These are phyloP conservation scores for Aleiodes testaceus DNA, from an alignment of 2,888 invertebrate species.

Conservation along the genomic window DNA sequence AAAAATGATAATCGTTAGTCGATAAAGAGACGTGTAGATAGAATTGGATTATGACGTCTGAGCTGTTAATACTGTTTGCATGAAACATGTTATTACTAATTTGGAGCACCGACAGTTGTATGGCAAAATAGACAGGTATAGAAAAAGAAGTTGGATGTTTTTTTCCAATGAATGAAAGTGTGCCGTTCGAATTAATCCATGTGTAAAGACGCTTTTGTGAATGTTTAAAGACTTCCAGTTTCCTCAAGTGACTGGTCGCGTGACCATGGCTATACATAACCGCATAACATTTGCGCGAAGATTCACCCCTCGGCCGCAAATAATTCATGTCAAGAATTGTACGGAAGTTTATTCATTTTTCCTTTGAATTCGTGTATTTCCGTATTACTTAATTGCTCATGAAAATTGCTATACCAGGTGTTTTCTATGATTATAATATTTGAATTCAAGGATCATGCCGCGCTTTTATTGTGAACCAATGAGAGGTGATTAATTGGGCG, in stretches of 20 bases:
- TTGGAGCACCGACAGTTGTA: neutral
- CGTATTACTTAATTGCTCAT: no score
- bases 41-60: neutral
- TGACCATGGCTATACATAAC: slow-evolving; percentile 7
- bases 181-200: neutral
- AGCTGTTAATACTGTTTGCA: slow-evolving; percentile 43
- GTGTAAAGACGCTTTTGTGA: slow-evolving; percentile 9
- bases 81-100: slow-evolving; percentile 45
- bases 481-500: no score
- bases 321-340: no score
- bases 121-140: slow-evolving; percentile 17
- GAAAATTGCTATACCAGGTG: no score
- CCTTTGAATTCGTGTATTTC: no score
- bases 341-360: no score
- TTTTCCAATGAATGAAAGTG: neutral
- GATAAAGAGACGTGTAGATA: no score
- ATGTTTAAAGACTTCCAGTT: slow-evolving; percentile 9
- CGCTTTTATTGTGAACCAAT: no score
- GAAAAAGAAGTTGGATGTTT: slow-evolving; percentile 39
- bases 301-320: no score
- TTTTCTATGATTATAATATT: no score
- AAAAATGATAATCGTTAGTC: no score
- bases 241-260: slow-evolving; percentile 1
- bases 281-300: slow-evolving; percentile 1
- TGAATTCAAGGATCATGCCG: no score